A percentile compares a stretch with the other conserved stretches of the same genome.
These are phyloP conservation scores for Macroramphosus scolopax DNA, from an alignment of 2,797 vertebrate species.

Conservation along the genomic window DNA sequence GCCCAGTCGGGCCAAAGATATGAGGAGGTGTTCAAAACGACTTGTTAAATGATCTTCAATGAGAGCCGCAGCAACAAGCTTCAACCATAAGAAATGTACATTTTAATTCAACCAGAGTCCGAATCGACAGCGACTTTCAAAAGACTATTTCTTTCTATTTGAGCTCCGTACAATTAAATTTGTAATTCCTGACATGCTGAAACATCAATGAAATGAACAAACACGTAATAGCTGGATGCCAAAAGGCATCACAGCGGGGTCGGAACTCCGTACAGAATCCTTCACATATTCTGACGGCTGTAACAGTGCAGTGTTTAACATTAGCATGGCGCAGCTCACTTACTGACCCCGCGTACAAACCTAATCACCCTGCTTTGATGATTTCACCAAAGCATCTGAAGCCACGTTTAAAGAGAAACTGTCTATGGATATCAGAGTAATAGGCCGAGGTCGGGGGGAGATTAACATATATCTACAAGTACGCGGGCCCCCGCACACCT, in stretches of 20 bases:
- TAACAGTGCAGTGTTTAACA: no score
- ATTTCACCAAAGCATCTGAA: slow-evolving; percentile 2
- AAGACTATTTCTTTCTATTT: no score
- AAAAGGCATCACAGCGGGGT: slow-evolving; percentile 29
- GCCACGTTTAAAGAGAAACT: not conserved
- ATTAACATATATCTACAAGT: not conserved
- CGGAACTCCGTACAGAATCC: slow-evolving; percentile 7
- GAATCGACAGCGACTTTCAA: slow-evolving; percentile 14
- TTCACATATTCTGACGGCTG: slow-evolving; percentile 11
- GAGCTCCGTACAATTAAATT: no score
- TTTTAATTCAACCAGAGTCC: slow-evolving; percentile 8
- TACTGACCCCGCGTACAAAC: no score
- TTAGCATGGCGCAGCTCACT: no score
- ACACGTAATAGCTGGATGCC: slow-evolving; percentile 1
- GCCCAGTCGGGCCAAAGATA: not conserved
- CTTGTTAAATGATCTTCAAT: slow-evolving; percentile 1
- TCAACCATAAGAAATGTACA: slow-evolving; percentile 5
- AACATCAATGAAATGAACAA: slow-evolving; percentile 22
- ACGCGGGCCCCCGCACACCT: slow-evolving; percentile 1
- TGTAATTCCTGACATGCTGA: slow-evolving; percentile 33
- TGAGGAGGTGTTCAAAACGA: not conserved
- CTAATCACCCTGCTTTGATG: slow-evolving; percentile 5
- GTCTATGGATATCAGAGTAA: slow-evolving; percentile 1
- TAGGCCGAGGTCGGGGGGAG: slow-evolving; percentile 17
- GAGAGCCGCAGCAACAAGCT: slow-evolving; percentile 4